Evolutionary conservation across 35 echinoderm and acorn worm genomes (phyloP).

Genomic region (Stichopus chloronotus): DNA sequence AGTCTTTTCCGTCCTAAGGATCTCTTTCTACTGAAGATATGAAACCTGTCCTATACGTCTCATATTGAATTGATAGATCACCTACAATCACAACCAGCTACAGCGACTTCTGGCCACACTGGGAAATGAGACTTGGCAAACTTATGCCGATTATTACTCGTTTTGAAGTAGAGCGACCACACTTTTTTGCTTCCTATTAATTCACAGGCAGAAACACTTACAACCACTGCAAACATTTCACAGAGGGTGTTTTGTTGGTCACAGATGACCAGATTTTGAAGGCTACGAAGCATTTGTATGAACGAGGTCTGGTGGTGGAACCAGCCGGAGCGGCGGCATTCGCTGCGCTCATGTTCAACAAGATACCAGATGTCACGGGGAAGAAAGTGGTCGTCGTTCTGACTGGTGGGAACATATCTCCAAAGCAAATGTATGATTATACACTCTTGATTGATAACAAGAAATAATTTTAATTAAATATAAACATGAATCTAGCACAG

Average conservation of each 20-base stretch:
- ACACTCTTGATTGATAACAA: background rate
- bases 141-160: too few species aligned
- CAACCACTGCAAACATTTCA: slow-evolving; percentile 69
- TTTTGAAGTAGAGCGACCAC: too few species aligned
- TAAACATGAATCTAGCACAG: too few species aligned
- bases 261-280: slow-evolving; percentile 72
- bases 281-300: slow-evolving; percentile 63
- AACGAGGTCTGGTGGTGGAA: slow-evolving; percentile 77
- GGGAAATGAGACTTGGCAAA: too few species aligned
- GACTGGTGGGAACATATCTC: slow-evolving; percentile 82
- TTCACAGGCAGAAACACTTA: slow-evolving; percentile 64
- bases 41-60: too few species aligned
- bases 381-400: slow-evolving; percentile 85
- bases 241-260: slow-evolving; percentile 74
- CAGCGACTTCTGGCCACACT: too few species aligned
- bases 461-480: too few species aligned
- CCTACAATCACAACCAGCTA: too few species aligned
- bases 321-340: slow-evolving; percentile 89
- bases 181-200: too few species aligned
- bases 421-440: slow-evolving; percentile 7
- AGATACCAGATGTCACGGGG: slow-evolving; percentile 72
- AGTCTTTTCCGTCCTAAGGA: too few species aligned
- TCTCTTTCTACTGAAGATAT: too few species aligned
- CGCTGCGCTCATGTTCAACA: slow-evolving; percentile 67
- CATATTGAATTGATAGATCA: too few species aligned